Conservation (phyloP, 2,113 vertebrate genomes). For the Eleginops maclovinus region DNA sequence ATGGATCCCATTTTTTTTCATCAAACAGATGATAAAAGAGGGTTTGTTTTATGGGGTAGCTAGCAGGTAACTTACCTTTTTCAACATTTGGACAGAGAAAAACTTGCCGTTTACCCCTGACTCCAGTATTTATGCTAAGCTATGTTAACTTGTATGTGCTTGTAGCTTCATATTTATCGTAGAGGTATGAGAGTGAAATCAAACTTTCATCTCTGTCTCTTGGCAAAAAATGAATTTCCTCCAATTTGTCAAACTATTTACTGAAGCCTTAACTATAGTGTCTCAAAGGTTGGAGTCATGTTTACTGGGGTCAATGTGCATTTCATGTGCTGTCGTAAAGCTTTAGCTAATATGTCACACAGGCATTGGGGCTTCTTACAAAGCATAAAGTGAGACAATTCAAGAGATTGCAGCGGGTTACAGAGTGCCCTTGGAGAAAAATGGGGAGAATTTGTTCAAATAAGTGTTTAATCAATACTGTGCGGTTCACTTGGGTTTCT, state of each 20-base stretch:
- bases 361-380: too few species aligned
- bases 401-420: not conserved
- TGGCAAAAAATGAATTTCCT: not conserved
- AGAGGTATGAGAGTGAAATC: not conserved
- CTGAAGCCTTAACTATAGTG: not conserved
- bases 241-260: not conserved
- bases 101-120: too few species aligned
- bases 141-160: not conserved
- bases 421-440: slow-evolving; percentile 21
- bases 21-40: too few species aligned
- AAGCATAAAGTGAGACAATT: slow-evolving; percentile 17
- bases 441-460: slow-evolving; percentile 17
- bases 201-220: not conserved
- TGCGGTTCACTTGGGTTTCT: not conserved
- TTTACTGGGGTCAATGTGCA: not conserved
- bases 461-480: slow-evolving; percentile 29
- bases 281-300: not conserved
- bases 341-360: not conserved
- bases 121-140: too few species aligned
- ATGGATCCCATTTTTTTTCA: too few species aligned
- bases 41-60: too few species aligned
- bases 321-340: not conserved
- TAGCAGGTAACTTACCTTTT: too few species aligned
- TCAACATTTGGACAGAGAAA: too few species aligned
- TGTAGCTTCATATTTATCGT: not conserved